These are phyloP conservation scores for Naso thynnoides DNA, from an alignment of 2,797 vertebrate species.

Conservation along the genomic window DNA sequence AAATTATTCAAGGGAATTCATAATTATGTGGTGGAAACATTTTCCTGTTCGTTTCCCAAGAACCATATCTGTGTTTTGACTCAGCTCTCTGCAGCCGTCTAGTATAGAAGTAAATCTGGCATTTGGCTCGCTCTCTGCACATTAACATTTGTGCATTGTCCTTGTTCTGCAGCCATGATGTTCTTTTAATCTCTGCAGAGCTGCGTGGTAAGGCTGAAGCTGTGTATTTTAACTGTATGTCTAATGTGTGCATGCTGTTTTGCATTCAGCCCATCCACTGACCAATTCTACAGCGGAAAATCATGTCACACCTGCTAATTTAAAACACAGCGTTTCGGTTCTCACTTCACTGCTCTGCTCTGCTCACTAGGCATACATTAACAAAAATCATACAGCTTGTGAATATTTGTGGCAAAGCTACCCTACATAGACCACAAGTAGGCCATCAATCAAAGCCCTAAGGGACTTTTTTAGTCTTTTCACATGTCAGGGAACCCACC, in stretches of 20 bases:
- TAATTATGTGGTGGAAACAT: constrained; percentile 55
- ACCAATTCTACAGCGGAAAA: constrained; percentile 3
- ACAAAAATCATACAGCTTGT: constrained; percentile 3
- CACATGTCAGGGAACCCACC: constrained; percentile 23
- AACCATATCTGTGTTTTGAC: constrained; percentile 56
- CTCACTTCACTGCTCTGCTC: constrained; percentile 13
- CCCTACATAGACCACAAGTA: constrained; percentile 42
- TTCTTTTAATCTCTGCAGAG: constrained; percentile 24
- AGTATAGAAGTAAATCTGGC: constrained; percentile 28
- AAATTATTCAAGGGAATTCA: constrained; percentile 58
- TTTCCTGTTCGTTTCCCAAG: constrained; percentile 53
- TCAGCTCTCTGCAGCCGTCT: constrained; percentile 38
- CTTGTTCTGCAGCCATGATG: constrained; percentile 18
- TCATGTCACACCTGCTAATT: constrained; percentile 44
- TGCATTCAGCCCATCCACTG: constrained; percentile 10
- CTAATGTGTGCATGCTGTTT: constrained; percentile 10
- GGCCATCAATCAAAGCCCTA: constrained; percentile 50
- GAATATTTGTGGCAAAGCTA: background rate
- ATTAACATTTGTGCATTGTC: constrained; percentile 28
- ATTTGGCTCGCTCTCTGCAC: constrained; percentile 14
- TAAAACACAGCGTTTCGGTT: constrained; percentile 32
- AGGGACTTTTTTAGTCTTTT: constrained; percentile 27
- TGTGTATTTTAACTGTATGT: constrained; percentile 17
- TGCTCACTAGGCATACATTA: constrained; percentile 28
- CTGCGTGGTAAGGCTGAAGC: background rate